Evolutionary conservation across 1,140 invertebrate genomes (phyloP).

Genomic region (Babylonia areolata): DNA sequence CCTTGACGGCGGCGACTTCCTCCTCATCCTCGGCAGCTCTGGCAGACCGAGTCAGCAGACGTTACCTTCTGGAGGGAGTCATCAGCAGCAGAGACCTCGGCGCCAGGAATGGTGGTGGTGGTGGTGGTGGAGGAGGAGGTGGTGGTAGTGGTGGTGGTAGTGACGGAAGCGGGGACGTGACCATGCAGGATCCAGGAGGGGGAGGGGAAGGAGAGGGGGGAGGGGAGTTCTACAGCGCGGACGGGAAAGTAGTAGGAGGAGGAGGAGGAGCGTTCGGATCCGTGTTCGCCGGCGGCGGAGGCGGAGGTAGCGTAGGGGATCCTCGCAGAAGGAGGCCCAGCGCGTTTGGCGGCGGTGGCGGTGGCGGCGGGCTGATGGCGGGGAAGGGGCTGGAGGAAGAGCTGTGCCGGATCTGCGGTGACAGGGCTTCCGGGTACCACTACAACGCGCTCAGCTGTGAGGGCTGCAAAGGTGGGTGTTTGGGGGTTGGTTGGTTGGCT

Average conservation of each 20-base stretch:
- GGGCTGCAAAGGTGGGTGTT: not conserved
- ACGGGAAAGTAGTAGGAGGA: too few relatives aligned
- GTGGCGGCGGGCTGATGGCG: not conserved
- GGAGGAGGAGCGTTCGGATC: not conserved
- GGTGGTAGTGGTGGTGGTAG: not conserved
- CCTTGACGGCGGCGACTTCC: not conserved
- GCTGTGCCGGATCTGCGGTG: not conserved
- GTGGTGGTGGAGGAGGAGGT: not conserved
- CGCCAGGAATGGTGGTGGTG: too few relatives aligned
- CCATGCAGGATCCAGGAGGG: not conserved
- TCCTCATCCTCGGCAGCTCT: not conserved
- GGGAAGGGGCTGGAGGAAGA: not conserved
- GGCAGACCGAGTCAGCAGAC: not conserved
- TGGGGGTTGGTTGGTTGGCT: too few relatives aligned
- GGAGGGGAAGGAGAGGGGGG: not conserved
- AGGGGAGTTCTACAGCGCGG: not conserved
- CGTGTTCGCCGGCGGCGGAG: not conserved
- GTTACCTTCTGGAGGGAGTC: not conserved
- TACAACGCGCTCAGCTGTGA: slow-evolving; percentile 1
- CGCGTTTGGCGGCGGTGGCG: not conserved
- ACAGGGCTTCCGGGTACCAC: not conserved
- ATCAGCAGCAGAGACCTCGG: not conserved
- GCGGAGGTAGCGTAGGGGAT: not conserved
- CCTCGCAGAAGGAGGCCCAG: not conserved
- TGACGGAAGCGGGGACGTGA: not conserved